These are phyloP conservation scores for Vultur gryphus DNA, from an alignment of 2,797 vertebrate species.

Conservation along the genomic window DNA sequence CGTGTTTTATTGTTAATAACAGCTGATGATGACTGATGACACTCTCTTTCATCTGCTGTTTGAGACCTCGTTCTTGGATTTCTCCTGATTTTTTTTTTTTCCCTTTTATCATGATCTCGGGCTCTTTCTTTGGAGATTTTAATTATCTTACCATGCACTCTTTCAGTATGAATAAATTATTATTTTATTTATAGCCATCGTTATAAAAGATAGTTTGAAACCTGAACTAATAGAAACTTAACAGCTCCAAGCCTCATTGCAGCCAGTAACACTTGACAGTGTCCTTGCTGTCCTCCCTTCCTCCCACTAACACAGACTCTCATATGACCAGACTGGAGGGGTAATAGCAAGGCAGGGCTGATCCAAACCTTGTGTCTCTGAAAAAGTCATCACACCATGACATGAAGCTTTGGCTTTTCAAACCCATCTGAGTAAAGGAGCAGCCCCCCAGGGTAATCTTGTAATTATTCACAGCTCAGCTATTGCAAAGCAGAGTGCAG, in stretches of 20 bases:
- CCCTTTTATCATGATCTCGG: background rate
- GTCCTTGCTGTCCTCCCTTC: background rate
- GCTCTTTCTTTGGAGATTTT: background rate
- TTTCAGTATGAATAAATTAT: slow-evolving; percentile 20
- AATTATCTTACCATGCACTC: slow-evolving; percentile 1
- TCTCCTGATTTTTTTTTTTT: background rate
- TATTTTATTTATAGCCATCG: slow-evolving; percentile 6
- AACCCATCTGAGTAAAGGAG: background rate
- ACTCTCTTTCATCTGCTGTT: slow-evolving; percentile 18
- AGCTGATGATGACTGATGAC: background rate
- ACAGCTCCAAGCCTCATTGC: background rate
- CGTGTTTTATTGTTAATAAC: background rate
- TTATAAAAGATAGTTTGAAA: background rate
- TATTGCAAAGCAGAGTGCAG: slow-evolving; percentile 6
- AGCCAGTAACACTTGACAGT: background rate
- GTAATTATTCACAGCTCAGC: slow-evolving; percentile 35
- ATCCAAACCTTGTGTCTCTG: background rate
- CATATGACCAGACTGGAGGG: background rate
- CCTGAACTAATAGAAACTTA: background rate
- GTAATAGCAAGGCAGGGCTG: background rate
- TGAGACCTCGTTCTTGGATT: background rate
- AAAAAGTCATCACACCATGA: background rate
- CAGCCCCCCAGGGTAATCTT: background rate
- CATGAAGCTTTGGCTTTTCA: slow-evolving; percentile 12
- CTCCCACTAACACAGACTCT: background rate